These are phyloP conservation scores for Philopotamus ludificatus DNA, from an alignment of 1,140 invertebrate species.

Conservation along the genomic window DNA sequence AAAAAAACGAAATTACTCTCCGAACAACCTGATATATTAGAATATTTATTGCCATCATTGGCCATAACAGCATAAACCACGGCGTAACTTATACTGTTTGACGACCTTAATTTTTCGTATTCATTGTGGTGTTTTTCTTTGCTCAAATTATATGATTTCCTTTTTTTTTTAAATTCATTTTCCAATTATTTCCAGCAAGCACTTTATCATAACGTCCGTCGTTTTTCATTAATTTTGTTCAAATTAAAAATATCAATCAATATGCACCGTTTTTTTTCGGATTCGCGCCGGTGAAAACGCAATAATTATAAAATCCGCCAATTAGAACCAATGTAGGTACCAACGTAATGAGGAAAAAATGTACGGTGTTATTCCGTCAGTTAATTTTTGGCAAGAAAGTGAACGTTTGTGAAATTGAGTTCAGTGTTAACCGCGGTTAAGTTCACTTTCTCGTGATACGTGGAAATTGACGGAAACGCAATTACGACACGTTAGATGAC, in stretches of 20 bases:
- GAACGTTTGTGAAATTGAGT: conserved; percentile 10
- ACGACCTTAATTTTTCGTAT: too few species aligned
- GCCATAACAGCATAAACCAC: background rate
- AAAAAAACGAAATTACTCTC: too few species aligned
- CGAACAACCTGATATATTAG: too few species aligned
- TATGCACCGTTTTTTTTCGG: too few species aligned
- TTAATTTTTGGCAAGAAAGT: conserved; percentile 3
- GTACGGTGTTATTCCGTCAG: background rate
- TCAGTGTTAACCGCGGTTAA: background rate
- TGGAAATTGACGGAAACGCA: background rate
- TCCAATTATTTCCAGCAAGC: too few species aligned
- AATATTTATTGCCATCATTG: background rate
- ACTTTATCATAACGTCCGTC: too few species aligned
- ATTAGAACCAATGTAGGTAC: background rate
- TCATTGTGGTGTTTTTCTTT: too few species aligned
- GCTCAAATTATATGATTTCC: too few species aligned
- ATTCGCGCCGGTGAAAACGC: background rate
- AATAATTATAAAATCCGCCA: background rate
- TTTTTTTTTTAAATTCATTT: too few species aligned
- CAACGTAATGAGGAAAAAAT: background rate
- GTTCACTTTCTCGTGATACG: conserved; percentile 3
- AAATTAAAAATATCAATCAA: background rate
- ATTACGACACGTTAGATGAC: background rate
- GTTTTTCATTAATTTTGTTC: too few species aligned
- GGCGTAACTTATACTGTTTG: too few species aligned